Base-by-base conservation (phyloP, 53 echinoderm and acorn worm genomes). In the Apostichopus leukothele region DNA sequence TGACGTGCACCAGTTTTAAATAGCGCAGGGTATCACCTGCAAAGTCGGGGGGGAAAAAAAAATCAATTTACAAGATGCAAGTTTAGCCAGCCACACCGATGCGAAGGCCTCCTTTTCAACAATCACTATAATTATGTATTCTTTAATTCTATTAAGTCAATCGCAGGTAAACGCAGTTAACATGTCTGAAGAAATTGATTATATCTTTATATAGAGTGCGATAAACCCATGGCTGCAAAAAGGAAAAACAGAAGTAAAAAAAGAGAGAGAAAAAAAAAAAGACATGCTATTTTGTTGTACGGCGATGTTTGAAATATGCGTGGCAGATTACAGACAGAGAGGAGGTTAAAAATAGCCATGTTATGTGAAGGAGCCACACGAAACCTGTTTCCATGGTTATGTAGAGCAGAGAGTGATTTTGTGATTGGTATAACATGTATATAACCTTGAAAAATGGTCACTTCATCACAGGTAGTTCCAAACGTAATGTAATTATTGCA, bases 91-190 rank as follows among this genome's bases (percentile, higher is more conserved):
- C 18, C 18, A 71, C 20, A 71, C 71, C n/a, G 20, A 18, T 71
- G 71, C 18, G 18, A 71, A 71, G 71, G 71, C 71, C 71, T 71
- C 71, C 71, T 71, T 71, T 71, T n/a, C 20, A 71, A 71, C 71
- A 71, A 71, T 71, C 71, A 71, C 71, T n/a, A 71, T 71, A 71
- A 71, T 71, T 71, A 71, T 71, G 20, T 71, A 71, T 71, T 71
- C 71, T 19, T 71, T 71, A 71, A 71, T 71, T n/a, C 71, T 71
- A 71, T 71, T 71, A 71, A 71, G 71, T 71, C 71, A 6, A 71
- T 71, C 16, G 16, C 71, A 71, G 71, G 71, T 71, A 71, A 71
- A 71, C 18, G 71, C 71, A 71, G 71, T 71, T 71, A 71, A 71
- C 18, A 71, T 71, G 71, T 71, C 71, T 71, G 71, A 19, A 71